A percentile compares a stretch with the other conserved stretches of the same genome.
Conservation (phyloP, 2,113 vertebrate species). For the Corythaixoides concolor region DNA sequence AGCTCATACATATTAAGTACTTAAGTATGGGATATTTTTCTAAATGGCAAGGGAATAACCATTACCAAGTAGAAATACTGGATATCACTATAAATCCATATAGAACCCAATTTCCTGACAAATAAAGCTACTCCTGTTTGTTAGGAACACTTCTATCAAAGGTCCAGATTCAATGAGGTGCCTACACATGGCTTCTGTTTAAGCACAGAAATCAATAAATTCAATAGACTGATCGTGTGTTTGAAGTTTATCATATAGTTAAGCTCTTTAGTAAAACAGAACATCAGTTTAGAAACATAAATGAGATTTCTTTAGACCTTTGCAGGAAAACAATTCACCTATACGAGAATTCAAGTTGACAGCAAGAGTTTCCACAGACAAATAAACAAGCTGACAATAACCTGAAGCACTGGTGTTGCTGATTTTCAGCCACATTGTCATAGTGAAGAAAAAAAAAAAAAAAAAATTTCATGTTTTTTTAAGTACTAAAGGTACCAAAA, state of each 20-base stretch:
- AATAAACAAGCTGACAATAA: slow-evolving; percentile 60
- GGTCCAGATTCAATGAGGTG: background rate
- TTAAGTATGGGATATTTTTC: fast-evolving
- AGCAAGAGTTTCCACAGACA: slow-evolving; percentile 27
- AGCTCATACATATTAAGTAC: background rate
- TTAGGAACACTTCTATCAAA: background rate
- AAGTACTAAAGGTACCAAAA: background rate
- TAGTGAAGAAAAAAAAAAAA: background rate
- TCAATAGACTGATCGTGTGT: background rate
- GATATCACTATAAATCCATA: background rate
- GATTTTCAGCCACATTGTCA: slow-evolving; percentile 28
- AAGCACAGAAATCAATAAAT: slow-evolving; percentile 36
- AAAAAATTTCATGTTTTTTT: background rate
- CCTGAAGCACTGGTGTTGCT: slow-evolving; percentile 28
- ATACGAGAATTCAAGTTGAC: slow-evolving; percentile 41
- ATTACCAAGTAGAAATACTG: background rate
- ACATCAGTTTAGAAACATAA: slow-evolving; percentile 30
- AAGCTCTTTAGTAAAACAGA: slow-evolving; percentile 25
- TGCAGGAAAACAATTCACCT: slow-evolving; percentile 44
- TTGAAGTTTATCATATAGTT: background rate
- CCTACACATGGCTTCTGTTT: background rate
- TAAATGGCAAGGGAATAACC: background rate
- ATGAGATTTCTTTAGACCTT: slow-evolving; percentile 29
- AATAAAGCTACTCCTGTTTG: background rate
- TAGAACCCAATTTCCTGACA: background rate